Percentiles rank a stretch among this genome's conserved stretches.
These are phyloP conservation scores for Latrodectus elegans DNA, from an alignment of 2,888 invertebrate genomes.

Conservation along the genomic window DNA sequence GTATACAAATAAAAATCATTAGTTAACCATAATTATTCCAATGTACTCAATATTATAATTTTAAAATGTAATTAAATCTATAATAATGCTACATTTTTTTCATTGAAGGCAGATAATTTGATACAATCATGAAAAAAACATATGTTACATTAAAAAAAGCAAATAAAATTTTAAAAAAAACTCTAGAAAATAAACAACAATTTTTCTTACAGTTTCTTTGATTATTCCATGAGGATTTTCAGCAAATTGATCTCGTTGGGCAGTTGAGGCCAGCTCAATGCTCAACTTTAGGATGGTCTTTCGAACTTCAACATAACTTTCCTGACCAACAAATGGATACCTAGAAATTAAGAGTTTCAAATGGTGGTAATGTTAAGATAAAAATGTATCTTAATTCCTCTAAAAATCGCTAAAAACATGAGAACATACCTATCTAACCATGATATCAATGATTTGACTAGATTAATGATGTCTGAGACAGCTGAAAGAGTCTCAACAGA, in stretches of 20 bases:
- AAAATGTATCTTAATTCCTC: background rate
- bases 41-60: no score
- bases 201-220: conserved; percentile 73
- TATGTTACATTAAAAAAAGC: no score
- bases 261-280: conserved; percentile 90
- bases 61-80: no score
- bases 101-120: no score
- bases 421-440: conserved; percentile 88
- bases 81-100: no score
- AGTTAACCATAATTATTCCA: background rate
- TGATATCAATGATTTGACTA: conserved; percentile 89
- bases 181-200: no score
- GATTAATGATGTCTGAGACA: conserved; percentile 87
- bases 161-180: no score
- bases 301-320: conserved; percentile 83
- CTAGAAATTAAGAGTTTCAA: conserved; percentile 72
- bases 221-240: conserved; percentile 86
- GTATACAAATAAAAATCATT: conserved; percentile 71
- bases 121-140: no score
- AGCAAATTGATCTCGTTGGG: conserved; percentile 91
- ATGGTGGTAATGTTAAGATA: background rate
- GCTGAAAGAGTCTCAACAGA: conserved; percentile 88
- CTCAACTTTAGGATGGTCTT: conserved; percentile 85
- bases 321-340: conserved; percentile 78
- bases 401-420: background rate